Conservation (phyloP, 92 coral and sea anemone species). For the Phenganax marumi region DNA sequence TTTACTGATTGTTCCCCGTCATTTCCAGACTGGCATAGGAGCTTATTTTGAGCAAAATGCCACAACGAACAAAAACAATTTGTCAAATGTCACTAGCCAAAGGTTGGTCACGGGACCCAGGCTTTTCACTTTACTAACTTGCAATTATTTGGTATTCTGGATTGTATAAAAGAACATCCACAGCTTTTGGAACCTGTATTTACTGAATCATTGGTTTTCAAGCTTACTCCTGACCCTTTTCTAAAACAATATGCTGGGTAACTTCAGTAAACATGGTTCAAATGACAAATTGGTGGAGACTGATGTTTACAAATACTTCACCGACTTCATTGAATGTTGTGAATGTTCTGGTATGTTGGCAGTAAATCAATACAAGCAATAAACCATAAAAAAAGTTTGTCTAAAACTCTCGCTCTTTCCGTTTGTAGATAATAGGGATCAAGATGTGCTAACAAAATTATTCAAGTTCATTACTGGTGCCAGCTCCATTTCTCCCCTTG, state of each 20-base stretch:
- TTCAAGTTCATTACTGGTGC: slow-evolving; percentile 5
- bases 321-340: slow-evolving; percentile 20
- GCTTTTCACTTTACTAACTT: slow-evolving; percentile 5
- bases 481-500: background rate
- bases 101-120: slow-evolving; percentile 17
- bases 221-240: background rate
- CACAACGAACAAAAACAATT: background rate
- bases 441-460: background rate
- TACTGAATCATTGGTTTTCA: slow-evolving; percentile 1
- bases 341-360: slow-evolving; percentile 24
- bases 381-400: background rate
- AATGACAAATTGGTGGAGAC: slow-evolving; percentile 3
- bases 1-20: slow-evolving; percentile 6
- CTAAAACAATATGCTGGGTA: background rate
- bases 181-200: slow-evolving; percentile 13
- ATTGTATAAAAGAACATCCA: too few relatives aligned
- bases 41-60: slow-evolving; percentile 9
- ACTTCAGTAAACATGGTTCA: slow-evolving; percentile 22
- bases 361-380: background rate
- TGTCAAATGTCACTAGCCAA: slow-evolving; percentile 1
- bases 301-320: slow-evolving; percentile 19
- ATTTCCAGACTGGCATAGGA: slow-evolving; percentile 5
- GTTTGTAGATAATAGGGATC: background rate
- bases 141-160: slow-evolving; percentile 6
- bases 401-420: background rate